Conservation (phyloP, 2,113 vertebrate genomes). For the Anhinga anhinga region DNA sequence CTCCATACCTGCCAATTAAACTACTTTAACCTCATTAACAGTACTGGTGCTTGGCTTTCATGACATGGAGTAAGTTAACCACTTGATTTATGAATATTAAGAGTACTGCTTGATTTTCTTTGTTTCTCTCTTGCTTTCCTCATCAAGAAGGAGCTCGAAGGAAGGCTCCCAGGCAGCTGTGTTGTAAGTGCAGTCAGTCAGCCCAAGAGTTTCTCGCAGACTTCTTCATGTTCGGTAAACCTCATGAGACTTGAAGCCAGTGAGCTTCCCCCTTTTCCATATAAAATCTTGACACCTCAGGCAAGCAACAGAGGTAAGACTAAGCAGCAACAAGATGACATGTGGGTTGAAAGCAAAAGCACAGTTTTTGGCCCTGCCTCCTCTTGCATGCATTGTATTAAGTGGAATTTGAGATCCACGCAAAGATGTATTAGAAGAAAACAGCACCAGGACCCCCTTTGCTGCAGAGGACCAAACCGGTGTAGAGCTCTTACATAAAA, state of each 20-base stretch:
- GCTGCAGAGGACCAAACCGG: background rate
- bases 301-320: background rate
- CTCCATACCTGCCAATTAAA: slow-evolving; percentile 48
- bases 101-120: background rate
- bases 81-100: slow-evolving; percentile 34
- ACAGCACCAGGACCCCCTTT: background rate
- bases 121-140: background rate
- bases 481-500: background rate
- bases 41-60: slow-evolving; percentile 28
- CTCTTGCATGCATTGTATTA: background rate
- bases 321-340: background rate
- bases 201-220: background rate
- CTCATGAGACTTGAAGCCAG: background rate
- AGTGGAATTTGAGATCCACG: background rate
- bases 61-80: slow-evolving; percentile 25
- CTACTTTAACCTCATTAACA: slow-evolving; percentile 53
- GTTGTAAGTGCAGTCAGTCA: slow-evolving; percentile 23
- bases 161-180: background rate
- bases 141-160: background rate
- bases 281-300: slow-evolving; percentile 21
- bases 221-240: background rate
- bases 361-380: background rate
- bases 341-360: background rate
- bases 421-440: background rate
- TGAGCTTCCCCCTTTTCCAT: background rate